A percentile compares a stretch with the other conserved stretches of the same genome.
phyloP scores from a whole-genome alignment of 2,113 vertebrate species.

The Toxostoma redivivum region DNA sequence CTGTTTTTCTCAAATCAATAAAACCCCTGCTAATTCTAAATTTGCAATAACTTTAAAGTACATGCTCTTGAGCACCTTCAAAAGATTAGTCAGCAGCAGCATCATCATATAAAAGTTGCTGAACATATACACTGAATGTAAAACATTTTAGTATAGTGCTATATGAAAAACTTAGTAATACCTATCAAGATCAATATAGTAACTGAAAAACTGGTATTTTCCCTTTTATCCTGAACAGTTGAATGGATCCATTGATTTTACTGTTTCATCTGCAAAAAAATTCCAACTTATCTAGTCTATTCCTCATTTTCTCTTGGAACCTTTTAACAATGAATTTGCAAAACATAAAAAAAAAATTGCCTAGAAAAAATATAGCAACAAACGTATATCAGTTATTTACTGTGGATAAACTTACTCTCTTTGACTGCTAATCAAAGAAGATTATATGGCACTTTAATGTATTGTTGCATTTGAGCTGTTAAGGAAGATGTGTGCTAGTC shows the following conservation, averaged over 20 bases:
- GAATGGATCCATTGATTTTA: neutral
- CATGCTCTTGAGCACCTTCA: neutral
- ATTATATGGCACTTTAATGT: neutral
- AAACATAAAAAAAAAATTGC: neutral
- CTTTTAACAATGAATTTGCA: neutral
- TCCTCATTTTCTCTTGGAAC: neutral
- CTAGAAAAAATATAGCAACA: neutral
- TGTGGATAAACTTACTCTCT: neutral
- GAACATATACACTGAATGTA: neutral
- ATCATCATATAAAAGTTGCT: neutral
- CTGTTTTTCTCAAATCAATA: neutral
- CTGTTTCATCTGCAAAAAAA: neutral
- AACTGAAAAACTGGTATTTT: neutral
- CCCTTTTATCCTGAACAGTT: neutral
- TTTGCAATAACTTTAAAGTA: neutral
- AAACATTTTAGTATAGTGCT: neutral
- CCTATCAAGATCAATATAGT: neutral
- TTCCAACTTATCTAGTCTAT: neutral
- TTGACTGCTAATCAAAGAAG: neutral
- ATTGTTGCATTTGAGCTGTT: neutral
- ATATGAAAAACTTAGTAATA: neutral
- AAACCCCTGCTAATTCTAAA: neutral
- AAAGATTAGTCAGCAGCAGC: neutral
- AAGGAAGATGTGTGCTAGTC: neutral
- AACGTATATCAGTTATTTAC: neutral